Base-by-base conservation (phyloP, 2,888 invertebrate species). In the Coleophora flavipennella region DNA sequence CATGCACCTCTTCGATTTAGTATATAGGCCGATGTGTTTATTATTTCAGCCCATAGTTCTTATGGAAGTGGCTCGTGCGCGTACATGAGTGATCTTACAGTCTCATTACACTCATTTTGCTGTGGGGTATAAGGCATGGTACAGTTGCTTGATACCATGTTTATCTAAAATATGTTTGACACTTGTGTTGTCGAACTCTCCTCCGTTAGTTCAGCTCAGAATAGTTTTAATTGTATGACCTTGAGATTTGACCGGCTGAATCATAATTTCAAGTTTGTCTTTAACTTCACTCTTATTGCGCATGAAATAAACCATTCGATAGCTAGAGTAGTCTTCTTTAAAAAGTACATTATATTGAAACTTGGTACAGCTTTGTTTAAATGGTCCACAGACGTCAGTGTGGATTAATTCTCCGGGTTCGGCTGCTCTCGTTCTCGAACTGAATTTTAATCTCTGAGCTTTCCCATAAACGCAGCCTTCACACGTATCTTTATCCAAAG, bases 61-160 rank as follows among this genome's bases (percentile, higher is more conserved):
- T 27, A 4, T 29, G 33, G 33, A 9, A 33, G 11, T 9, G 2
- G 12, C 13, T 9, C 33, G 4, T 13, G 11, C 2, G 36, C 31
- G 27, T 36, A 29, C 25, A 38, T 32, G 3, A 38, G 3, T 8
- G 38, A 31, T 38, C 38, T 38, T 25, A 10, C 38, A 13, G 32
- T 28, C 13, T 38, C 38, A n/a, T 12, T 20, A 38, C 31, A 31
- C 8, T 7, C 20, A 38, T 38, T 38, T 31, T 38, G 38, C 25
- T 38, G 7, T 14, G 38, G 38, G 11, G 38, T 38, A 20, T 38
- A 38, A 20, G 38, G 32, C 38, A 38, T 38, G 3, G 25, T 20
- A 9, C 9, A 6, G 27, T 6, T 27, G 9, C 9, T 27, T 27
- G 9, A 27, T 27, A 27, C 27, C 27, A 8, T 27, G 27, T 9